Percentiles rank a stretch among this genome's conserved stretches.
These are phyloP conservation scores for Natrix natrix DNA, from an alignment of 2,797 vertebrate species.

Conservation along the genomic window DNA sequence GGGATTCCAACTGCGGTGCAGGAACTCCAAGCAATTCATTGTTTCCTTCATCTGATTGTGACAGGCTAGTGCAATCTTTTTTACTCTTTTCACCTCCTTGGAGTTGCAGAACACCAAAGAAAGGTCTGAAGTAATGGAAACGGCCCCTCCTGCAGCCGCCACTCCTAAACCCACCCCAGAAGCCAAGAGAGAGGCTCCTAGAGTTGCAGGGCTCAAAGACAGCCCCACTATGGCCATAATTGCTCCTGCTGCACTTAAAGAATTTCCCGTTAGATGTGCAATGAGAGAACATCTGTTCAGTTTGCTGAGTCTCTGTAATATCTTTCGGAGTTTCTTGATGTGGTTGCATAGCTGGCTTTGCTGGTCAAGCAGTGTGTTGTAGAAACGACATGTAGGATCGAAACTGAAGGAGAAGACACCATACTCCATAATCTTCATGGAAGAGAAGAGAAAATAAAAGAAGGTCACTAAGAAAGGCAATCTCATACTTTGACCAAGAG, in stretches of 20 bases:
- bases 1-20: slow-evolving; percentile 59
- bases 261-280: slow-evolving; percentile 65
- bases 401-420: background rate
- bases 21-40: slow-evolving; percentile 69
- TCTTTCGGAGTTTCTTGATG: slow-evolving; percentile 65
- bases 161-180: slow-evolving; percentile 74
- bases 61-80: slow-evolving; percentile 71
- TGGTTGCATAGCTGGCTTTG: slow-evolving; percentile 61
- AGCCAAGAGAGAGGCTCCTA: slow-evolving; percentile 71
- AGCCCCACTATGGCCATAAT: slow-evolving; percentile 72
- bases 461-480: background rate
- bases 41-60: slow-evolving; percentile 75
- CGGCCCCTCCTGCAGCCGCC: slow-evolving; percentile 69
- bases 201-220: slow-evolving; percentile 69
- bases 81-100: slow-evolving; percentile 68
- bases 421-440: slow-evolving; percentile 62
- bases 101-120: slow-evolving; percentile 65
- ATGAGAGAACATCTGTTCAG: slow-evolving; percentile 62
- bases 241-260: slow-evolving; percentile 65
- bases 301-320: slow-evolving; percentile 63
- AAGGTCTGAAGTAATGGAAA: slow-evolving; percentile 70
- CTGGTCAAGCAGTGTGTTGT: slow-evolving; percentile 65
- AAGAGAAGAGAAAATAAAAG: slow-evolving; percentile 27
- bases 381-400: slow-evolving; percentile 64
- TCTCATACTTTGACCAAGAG: background rate